Percentiles rank a stretch among this genome's conserved stretches.
Evolutionary conservation across 2,113 vertebrate genomes (phyloP).

Genomic region (Nycticryphes semicollaris): DNA sequence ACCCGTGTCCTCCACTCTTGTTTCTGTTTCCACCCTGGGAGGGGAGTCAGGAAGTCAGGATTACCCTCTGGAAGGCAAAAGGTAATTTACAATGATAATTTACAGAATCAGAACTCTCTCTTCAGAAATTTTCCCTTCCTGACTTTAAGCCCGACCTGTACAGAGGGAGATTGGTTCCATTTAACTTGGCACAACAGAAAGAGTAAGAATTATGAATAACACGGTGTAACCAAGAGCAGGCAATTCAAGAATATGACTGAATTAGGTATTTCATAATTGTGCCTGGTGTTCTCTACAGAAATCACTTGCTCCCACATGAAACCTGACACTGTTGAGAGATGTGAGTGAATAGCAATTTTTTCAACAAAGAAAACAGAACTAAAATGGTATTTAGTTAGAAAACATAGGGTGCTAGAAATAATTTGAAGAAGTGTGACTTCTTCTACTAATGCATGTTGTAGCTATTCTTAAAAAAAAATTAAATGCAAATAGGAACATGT

Average conservation of each 20-base stretch:
- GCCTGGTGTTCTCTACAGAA: not conserved
- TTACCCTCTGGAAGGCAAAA: not conserved
- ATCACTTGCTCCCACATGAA: not conserved
- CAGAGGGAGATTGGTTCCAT: not conserved
- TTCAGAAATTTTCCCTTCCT: fast-evolving
- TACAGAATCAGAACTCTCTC: not conserved
- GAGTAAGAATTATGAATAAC: not conserved
- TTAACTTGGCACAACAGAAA: not conserved
- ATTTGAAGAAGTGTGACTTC: not conserved
- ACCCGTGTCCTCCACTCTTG: not conserved
- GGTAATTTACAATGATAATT: no score
- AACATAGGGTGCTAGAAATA: not conserved
- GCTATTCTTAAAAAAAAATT: not conserved
- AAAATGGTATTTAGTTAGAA: not conserved
- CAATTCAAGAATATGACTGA: not conserved
- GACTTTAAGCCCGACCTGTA: not conserved
- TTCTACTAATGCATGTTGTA: not conserved
- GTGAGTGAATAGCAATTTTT: not conserved
- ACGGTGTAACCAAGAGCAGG: not conserved
- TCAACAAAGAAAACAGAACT: not conserved
- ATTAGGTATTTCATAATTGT: not conserved
- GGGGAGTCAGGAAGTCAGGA: not conserved
- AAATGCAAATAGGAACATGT: not conserved
- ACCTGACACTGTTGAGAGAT: not conserved
- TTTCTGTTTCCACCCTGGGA: not conserved